Base-by-base conservation (phyloP, 2,113 vertebrate genomes). In the Hemicordylus capensis region DNA sequence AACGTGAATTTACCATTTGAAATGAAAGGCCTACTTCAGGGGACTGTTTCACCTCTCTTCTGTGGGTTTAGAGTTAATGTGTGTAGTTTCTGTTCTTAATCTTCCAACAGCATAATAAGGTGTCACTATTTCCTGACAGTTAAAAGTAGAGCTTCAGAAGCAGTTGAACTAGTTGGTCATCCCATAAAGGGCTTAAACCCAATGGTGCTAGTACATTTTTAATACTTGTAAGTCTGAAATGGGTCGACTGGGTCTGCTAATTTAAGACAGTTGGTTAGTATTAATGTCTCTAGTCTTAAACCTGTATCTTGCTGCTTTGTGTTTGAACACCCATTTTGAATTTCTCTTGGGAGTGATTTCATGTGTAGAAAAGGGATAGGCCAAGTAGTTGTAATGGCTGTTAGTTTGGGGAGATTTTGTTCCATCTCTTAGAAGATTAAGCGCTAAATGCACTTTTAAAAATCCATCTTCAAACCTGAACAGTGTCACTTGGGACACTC, bases 201-300 rank as follows among this genome's bases (percentile, higher is more conserved):
- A 94, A 94, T 95, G 96, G 95, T 97, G 96, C 96, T 96, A 94
- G 95, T 92, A 85, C 58, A 81, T 93, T 93, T 94, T 93, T 92
- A 94, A 93, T 94, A 95, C 82, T 88, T 83, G 87, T 89, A 91
- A 89, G 88, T 93, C 88, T 93, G 86, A 93, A 89, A 88, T 91
- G 87, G 93, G 90, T 89, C 91, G 92, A 89, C 88, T 91, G 87
- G 37, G 80, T 87, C 89, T 93, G 87, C 78, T 91, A 84, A 8
- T 94, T 91, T 87, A 89, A 90, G 85, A 90, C 91, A 90, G 87
- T 87, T 70, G 89, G 76, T 89, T 93, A 4, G 67, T 95, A 91
- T 95, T 81, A 80, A 58, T 86, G 81, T 88, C 61, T 83, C 76
- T 93, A 83, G 87, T 94, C 31, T 80, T 88, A 83, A 77, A 90